phyloP scores from a whole-genome alignment of 1,140 invertebrate genomes.

The Vollenhovia emeryi region DNA sequence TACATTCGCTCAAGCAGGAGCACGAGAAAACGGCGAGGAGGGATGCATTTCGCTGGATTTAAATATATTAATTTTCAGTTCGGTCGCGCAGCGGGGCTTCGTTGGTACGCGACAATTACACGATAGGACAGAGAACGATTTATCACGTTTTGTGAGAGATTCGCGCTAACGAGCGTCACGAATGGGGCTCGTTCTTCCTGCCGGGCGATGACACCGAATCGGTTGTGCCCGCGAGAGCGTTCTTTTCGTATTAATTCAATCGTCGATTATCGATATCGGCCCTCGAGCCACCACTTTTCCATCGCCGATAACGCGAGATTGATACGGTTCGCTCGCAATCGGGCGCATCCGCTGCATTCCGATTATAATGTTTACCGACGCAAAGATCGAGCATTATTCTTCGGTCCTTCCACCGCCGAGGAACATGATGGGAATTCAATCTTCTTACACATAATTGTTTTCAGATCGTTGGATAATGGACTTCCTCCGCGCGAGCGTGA shows the following conservation, averaged over 20 bases:
- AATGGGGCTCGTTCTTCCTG: conserved; percentile 14
- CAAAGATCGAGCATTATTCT: conserved; percentile 30
- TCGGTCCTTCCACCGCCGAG: not conserved
- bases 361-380: conserved; percentile 21
- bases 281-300: conserved; percentile 27
- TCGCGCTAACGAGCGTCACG: conserved; percentile 38
- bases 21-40: not conserved
- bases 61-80: conserved; percentile 62
- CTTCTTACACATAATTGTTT: conserved; percentile 47
- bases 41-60: conserved; percentile 12
- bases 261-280: conserved; percentile 64
- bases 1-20: not conserved
- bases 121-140: conserved; percentile 27
- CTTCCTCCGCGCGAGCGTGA: not conserved
- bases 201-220: conserved; percentile 11
- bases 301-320: conserved; percentile 54
- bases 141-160: conserved; percentile 41
- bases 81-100: not conserved
- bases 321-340: conserved; percentile 55
- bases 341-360: conserved; percentile 24
- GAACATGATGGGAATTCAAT: conserved; percentile 9
- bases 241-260: conserved; percentile 62
- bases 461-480: conserved; percentile 34
- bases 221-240: conserved; percentile 34
- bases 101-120: conserved; percentile 30